Base-by-base conservation (phyloP, 2,888 invertebrate species). In the Callyntrura guangdongensis region DNA sequence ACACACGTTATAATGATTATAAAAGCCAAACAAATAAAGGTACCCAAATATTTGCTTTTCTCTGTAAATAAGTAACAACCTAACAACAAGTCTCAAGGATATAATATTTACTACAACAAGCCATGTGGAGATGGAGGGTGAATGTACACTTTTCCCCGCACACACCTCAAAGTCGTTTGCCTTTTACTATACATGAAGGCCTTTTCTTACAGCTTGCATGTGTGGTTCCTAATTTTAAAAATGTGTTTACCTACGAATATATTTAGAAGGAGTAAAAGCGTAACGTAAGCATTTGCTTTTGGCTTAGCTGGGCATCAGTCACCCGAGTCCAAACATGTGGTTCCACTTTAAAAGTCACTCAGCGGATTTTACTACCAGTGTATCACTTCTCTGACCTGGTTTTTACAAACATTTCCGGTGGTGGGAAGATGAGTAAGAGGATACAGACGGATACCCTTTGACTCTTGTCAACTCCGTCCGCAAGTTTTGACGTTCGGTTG, bases 271-370 rank as follows among this genome's bases (percentile, higher is more conserved):
- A 49, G 67, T 86, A 91, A 91, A 91, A 87, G 87, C 87, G 90
- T 79, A 91, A 91, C 86, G 83, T 47, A 83, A 91, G 87, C 77
- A 91, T 91, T 91, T 91, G 56, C 87, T 87, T 86, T 87, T 83
- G 61, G 90, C 83, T 91, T 83, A 64, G 90, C 82, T 91, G 86
- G 83, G 90, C 90, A 91, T 91, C 90, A 91, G 86, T 91, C 90
- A 91, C 86, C 90, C 90, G 90, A 91, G 90, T 83, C 49, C 27
- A 83, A 85, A 61, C 91, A 92, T 92, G 91, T 92, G 92, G 91
- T 86, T 92, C 91, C 90, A 92, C 92, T 92, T 92, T 86, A 86
- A 86, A 92, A 92, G 82, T 92, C 91, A 89, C 86, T 92, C 92
- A 85, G 5, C 88, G 79, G 82, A 91, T 91, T 91, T 91, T 91